phyloP scores from a whole-genome alignment of 2,888 invertebrate species.

The Oxycera nigricornis region DNA sequence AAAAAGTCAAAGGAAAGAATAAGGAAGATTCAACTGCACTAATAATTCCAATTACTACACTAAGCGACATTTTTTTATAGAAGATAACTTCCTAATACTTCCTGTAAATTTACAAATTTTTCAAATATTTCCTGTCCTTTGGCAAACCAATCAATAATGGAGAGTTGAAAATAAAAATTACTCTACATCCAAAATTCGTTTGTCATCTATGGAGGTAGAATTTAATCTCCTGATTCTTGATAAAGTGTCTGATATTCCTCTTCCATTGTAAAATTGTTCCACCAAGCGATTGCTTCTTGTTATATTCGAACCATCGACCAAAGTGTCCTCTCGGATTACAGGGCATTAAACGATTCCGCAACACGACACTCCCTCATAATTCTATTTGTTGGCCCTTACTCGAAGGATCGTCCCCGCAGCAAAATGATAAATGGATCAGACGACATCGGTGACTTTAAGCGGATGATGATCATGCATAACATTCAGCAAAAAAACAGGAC shows the following conservation, averaged over 20 bases:
- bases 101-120: no score
- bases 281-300: not conserved
- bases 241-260: not conserved
- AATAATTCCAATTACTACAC: no score
- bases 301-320: constrained; percentile 17
- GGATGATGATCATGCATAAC: constrained; percentile 34
- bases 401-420: constrained; percentile 14
- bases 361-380: constrained; percentile 42
- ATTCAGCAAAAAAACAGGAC: constrained; percentile 51
- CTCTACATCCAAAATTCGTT: no score
- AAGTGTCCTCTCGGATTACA: constrained; percentile 43
- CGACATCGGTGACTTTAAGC: constrained; percentile 39
- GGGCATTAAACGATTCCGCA: constrained; percentile 37
- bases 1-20: no score
- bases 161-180: no score
- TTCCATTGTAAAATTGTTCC: no score
- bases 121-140: not conserved
- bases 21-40: no score
- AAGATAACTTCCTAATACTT: no score
- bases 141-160: no score
- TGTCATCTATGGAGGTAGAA: constrained; percentile 13
- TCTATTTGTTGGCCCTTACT: constrained; percentile 43
- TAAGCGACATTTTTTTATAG: no score
- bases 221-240: constrained; percentile 18
- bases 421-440: constrained; percentile 35